Conservation (phyloP, 2,113 vertebrate genomes). For the Pyrgilauda ruficollis region DNA sequence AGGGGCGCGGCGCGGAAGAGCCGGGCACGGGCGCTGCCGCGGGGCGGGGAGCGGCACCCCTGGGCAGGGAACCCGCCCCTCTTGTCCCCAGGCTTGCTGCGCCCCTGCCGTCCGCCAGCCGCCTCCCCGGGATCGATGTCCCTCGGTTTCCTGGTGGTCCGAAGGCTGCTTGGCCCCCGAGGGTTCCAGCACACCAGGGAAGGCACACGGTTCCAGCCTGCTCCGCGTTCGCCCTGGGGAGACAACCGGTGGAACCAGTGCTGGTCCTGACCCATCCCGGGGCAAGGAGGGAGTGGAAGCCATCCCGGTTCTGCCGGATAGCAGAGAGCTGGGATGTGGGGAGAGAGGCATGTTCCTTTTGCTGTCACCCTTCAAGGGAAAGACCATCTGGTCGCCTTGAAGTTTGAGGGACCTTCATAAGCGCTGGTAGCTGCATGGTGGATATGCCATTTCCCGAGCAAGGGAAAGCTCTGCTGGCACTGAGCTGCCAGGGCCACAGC, state of each 20-base stretch:
- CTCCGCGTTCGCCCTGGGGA: not conserved
- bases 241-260: rapidly evolving
- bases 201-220: not conserved
- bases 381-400: not conserved
- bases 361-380: not conserved
- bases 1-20: conserved; percentile 24
- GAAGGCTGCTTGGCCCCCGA: not conserved
- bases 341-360: not conserved
- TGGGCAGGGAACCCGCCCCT: rapidly evolving
- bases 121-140: too few species aligned
- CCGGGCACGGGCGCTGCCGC: not conserved
- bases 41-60: not conserved
- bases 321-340: rapidly evolving
- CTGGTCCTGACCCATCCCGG: not conserved
- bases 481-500: not conserved
- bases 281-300: not conserved
- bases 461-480: not conserved
- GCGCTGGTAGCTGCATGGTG: not conserved
- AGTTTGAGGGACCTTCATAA: not conserved
- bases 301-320: not conserved
- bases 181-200: not conserved
- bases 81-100: rapidly evolving
- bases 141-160: rapidly evolving
- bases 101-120: not conserved
- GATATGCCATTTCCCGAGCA: not conserved